phyloP scores from a whole-genome alignment of 1,140 invertebrate genomes.

The Holotrichia oblita region DNA sequence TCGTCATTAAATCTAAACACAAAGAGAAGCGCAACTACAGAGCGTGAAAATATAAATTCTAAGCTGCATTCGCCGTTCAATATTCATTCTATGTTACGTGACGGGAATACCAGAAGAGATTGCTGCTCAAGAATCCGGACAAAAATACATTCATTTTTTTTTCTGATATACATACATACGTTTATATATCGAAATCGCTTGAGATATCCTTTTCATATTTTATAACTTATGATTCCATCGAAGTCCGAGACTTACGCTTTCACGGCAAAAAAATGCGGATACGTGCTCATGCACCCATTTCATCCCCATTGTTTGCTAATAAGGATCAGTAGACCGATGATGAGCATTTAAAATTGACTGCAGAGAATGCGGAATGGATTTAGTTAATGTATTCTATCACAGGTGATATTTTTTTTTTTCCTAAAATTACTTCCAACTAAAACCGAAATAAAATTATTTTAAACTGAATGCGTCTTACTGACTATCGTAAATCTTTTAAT shows the following conservation, averaged over 20 bases:
- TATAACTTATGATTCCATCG: not conserved
- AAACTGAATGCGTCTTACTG: too few species aligned
- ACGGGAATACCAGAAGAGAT: not conserved
- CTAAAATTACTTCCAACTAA: too few species aligned
- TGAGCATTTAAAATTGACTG: not conserved
- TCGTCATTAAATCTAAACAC: conserved; percentile 5
- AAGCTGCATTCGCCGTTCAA: not conserved
- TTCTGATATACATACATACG: not conserved
- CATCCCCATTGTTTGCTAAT: conserved; percentile 11
- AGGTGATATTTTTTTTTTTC: too few species aligned
- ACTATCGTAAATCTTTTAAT: too few species aligned
- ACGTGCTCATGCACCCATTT: conserved; percentile 7
- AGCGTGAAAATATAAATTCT: conserved; percentile 32
- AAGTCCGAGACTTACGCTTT: not conserved
- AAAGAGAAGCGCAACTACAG: not conserved
- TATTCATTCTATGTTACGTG: conserved; percentile 7
- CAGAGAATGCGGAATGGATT: too few species aligned
- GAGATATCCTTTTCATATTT: conserved; percentile 12
- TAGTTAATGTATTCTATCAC: too few species aligned
- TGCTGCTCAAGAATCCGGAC: not conserved
- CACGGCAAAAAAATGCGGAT: conserved; percentile 22
- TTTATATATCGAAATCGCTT: not conserved
- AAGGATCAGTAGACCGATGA: not conserved
- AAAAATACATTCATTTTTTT: not conserved
- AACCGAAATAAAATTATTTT: too few species aligned